phyloP scores from a whole-genome alignment of 2,113 vertebrate genomes.

The Ptilorrhoa leucosticta region DNA sequence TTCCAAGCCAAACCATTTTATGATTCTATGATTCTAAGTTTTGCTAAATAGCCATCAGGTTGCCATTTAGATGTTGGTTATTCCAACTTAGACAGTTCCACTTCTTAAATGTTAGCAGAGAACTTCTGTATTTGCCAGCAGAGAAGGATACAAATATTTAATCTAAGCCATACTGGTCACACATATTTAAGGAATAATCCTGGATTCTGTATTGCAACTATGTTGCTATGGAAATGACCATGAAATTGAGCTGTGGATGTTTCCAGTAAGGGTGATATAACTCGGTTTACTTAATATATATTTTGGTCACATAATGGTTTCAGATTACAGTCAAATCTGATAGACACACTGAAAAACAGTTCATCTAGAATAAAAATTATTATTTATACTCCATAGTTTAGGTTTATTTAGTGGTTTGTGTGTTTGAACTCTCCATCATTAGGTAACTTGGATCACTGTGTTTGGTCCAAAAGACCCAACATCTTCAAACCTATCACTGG shows the following conservation, averaged over 20 bases:
- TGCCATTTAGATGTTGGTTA: not conserved
- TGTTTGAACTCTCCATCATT: not conserved
- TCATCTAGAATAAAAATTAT: not conserved
- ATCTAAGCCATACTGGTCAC: not conserved
- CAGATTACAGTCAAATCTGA: not conserved
- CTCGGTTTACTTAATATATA: not conserved
- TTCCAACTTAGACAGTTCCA: not conserved
- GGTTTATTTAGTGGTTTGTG: not conserved
- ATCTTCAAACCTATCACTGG: not conserved
- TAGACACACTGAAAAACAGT: not conserved
- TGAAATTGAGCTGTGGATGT: not conserved
- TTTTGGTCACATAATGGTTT: not conserved
- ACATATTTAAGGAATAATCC: not conserved
- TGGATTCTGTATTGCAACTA: not conserved
- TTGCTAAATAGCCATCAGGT: not conserved
- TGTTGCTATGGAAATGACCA: not conserved
- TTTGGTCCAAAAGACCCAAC: not conserved
- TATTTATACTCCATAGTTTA: not conserved
- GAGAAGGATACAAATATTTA: not conserved
- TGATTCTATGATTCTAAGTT: not conserved
- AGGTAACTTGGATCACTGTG: not conserved
- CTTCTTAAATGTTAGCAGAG: not conserved
- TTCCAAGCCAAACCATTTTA: not conserved
- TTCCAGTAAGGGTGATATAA: not conserved
- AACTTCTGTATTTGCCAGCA: not conserved